Evolutionary conservation across 2,113 vertebrate species (phyloP).

Genomic region (Todiramphus saurophagus): DNA sequence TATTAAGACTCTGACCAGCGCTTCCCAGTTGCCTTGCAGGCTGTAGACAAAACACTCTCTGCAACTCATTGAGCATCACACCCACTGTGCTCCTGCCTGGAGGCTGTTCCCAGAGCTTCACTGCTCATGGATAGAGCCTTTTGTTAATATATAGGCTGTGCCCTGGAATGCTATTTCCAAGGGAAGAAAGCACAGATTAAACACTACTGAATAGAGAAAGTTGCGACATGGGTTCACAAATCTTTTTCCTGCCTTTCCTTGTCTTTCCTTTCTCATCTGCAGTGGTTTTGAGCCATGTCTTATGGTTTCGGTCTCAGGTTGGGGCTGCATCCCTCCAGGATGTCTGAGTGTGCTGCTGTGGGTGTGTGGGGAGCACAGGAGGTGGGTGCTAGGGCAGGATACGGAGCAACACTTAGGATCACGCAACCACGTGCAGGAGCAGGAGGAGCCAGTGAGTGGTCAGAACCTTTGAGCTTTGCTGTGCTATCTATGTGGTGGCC

Average conservation of each 20-base stretch:
- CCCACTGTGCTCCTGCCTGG: rapidly evolving
- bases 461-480: neutral
- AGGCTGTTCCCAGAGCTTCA: neutral
- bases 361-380: rapidly evolving
- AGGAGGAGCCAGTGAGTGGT: neutral
- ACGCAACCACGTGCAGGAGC: rapidly evolving
- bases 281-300: neutral
- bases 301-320: neutral
- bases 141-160: neutral
- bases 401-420: neutral
- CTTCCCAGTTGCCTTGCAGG: neutral
- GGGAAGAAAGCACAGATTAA: neutral
- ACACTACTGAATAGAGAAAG: neutral
- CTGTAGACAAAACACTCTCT: neutral
- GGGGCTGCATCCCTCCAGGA: neutral
- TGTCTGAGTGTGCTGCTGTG: rapidly evolving
- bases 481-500: neutral
- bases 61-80: rapidly evolving
- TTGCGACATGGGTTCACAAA: neutral
- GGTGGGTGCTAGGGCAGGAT: neutral
- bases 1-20: neutral
- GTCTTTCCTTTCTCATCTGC: neutral
- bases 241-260: neutral
- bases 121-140: neutral
- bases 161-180: neutral